These are phyloP conservation scores for Halichoeres trimaculatus DNA, from an alignment of 2,113 vertebrate genomes.

Conservation along the genomic window DNA sequence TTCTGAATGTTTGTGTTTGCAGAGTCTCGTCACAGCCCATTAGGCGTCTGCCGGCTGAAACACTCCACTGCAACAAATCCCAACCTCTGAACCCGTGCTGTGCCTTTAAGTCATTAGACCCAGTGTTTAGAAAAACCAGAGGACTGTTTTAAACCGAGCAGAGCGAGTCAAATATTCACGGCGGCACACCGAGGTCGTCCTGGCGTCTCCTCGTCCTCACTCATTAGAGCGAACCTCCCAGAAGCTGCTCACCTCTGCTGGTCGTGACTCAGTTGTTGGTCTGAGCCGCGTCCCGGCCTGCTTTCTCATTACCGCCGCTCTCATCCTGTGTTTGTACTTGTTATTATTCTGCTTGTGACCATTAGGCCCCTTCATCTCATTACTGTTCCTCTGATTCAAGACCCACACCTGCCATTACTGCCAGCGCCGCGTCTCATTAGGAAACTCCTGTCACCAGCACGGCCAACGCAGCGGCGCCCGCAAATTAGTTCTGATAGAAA, in stretches of 20 bases:
- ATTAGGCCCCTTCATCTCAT: constrained; percentile 43
- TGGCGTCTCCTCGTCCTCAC: background rate
- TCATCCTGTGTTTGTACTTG: constrained; percentile 23
- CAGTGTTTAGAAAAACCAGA: background rate
- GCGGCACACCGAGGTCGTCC: background rate
- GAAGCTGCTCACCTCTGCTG: background rate
- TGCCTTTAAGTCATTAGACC: background rate
- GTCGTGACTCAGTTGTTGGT: background rate
- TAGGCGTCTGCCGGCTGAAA: background rate
- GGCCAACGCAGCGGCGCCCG: background rate
- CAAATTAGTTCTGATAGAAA: constrained; percentile 50
- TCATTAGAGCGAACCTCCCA: background rate
- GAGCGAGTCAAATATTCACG: background rate
- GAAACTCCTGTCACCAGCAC: constrained; percentile 1
- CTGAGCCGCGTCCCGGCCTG: constrained; percentile 3
- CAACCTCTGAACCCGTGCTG: background rate
- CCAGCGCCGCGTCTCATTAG: constrained; percentile 38
- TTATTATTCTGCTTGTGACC: constrained; percentile 41
- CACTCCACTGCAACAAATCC: too few relatives aligned
- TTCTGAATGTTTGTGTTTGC: too few relatives aligned
- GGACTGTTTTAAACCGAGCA: background rate
- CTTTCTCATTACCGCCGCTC: constrained; percentile 10
- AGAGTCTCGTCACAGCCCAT: too few relatives aligned
- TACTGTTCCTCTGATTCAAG: constrained; percentile 43
- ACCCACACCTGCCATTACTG: constrained; percentile 40